Evolutionary conservation across 2,888 invertebrate species (phyloP).

Genomic region (Eristalinus sepulchralis): DNA sequence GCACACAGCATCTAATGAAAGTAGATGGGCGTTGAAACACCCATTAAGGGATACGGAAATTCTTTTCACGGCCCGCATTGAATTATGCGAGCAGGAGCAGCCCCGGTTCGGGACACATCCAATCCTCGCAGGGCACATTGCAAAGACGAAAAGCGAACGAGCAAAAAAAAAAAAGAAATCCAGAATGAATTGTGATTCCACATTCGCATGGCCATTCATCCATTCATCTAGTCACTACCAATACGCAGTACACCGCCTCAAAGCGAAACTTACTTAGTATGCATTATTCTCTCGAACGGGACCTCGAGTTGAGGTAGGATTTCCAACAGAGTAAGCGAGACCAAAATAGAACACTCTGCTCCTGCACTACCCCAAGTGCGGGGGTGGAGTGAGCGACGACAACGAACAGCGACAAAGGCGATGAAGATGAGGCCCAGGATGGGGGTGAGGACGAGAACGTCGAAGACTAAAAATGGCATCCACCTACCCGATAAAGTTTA

Average conservation of each 20-base stretch:
- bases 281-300: slow-evolving; percentile 50
- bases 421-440: background rate
- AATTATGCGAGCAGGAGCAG: slow-evolving; percentile 11
- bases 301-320: slow-evolving; percentile 40
- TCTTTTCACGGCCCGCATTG: slow-evolving; percentile 55
- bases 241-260: slow-evolving; percentile 13
- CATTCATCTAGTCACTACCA: slow-evolving; percentile 35
- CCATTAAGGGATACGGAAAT: slow-evolving; percentile 58
- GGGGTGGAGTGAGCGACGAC: background rate
- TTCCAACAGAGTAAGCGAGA: slow-evolving; percentile 34
- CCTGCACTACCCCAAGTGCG: background rate
- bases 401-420: background rate
- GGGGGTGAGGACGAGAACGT: background rate
- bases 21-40: slow-evolving; percentile 52
- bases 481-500: slow-evolving; percentile 71
- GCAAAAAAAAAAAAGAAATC: background rate
- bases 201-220: slow-evolving; percentile 32
- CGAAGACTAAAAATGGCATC: slow-evolving; percentile 70
- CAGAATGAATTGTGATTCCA: slow-evolving; percentile 44
- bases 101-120: background rate
- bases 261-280: slow-evolving; percentile 60
- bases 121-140: background rate
- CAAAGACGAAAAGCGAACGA: slow-evolving; percentile 3
- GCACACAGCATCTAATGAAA: slow-evolving; percentile 33
- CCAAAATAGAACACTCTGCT: slow-evolving; percentile 12